Conservation (phyloP, 1,140 invertebrate genomes). For the Chymomyza costata region DNA sequence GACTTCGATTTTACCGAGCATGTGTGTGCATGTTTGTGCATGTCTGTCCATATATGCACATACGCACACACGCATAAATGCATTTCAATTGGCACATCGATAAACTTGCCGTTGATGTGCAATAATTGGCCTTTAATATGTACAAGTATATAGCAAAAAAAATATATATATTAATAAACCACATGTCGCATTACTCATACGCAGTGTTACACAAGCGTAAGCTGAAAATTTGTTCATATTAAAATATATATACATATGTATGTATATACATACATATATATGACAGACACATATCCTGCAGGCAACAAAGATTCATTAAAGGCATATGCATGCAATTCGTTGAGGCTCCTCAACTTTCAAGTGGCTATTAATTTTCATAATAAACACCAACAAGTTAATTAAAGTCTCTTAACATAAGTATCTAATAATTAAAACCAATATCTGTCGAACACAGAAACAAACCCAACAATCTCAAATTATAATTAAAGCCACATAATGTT, state of each 20-base stretch:
- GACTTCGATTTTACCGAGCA: neutral
- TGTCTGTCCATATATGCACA: neutral
- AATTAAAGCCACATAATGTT: too few species aligned
- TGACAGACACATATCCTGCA: too few species aligned
- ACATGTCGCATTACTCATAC: constrained; percentile 29
- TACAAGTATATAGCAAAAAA: constrained; percentile 6
- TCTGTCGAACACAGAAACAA: too few species aligned
- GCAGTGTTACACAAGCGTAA: constrained; percentile 19
- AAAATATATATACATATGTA: neutral
- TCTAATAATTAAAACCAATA: too few species aligned
- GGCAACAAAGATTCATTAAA: too few species aligned
- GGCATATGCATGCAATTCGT: neutral
- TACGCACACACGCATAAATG: constrained; percentile 1
- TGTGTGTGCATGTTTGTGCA: neutral
- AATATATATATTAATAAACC: neutral
- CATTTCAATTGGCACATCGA: neutral
- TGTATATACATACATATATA: constrained; percentile 31
- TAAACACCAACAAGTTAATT: too few species aligned
- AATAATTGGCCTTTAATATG: constrained; percentile 37
- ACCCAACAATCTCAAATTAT: too few species aligned
- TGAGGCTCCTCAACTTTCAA: neutral
- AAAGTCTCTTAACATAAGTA: too few species aligned
- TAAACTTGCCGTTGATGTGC: constrained; percentile 33
- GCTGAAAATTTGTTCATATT: constrained; percentile 5
- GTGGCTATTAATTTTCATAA: constrained; percentile 3